Base-by-base conservation (phyloP, 2,113 vertebrate genomes). In the Hystrix brachyura region DNA sequence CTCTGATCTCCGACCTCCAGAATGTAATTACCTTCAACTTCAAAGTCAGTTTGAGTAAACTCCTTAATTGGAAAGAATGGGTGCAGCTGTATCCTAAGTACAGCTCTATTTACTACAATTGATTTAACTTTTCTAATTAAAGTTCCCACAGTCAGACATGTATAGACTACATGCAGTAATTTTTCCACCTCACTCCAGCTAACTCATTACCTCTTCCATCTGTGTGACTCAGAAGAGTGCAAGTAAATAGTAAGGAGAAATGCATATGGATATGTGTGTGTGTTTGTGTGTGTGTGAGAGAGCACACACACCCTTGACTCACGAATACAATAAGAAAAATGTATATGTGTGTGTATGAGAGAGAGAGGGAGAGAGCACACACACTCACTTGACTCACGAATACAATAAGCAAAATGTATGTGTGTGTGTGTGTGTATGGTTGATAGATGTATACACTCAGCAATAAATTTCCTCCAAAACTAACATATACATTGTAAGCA, bases 111-210 rank as follows among this genome's bases (percentile, higher is more conserved):
- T 53, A 34, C 72, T 88, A 72, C 19, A 29, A 29, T 67, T 48
- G 59, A 89, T 90, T 85, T 93, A 46, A 74, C 51, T 95, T 94
- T 86, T 90, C 82, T 94, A 93, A 96, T 94, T 96, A 96, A 86
- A 91, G 38, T 74, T 79, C 38, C 38, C 76, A 84, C 4, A 91
- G 78, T 27, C 0, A 1, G 46, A 7, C 74, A 23, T 83, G 88
- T 81, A 82, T 32, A 79, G 51, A 65, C 32, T 81, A 51, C 69
- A 14, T 55, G 34, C n/a, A 53, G 43, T 76, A 60, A 91, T 38
- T 78, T 82, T 93, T 95, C 81, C 46, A 79, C 72, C 27, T n/a
- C 12, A 87, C n/a, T 74, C 21, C 87, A 67, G 51, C 51, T 91
- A 29, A 48, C 27, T 69, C 43, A 51, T 71, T 87, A 86, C 34